Conservation (phyloP, 2,888 invertebrate genomes). For the Bugulina stolonifera region DNA sequence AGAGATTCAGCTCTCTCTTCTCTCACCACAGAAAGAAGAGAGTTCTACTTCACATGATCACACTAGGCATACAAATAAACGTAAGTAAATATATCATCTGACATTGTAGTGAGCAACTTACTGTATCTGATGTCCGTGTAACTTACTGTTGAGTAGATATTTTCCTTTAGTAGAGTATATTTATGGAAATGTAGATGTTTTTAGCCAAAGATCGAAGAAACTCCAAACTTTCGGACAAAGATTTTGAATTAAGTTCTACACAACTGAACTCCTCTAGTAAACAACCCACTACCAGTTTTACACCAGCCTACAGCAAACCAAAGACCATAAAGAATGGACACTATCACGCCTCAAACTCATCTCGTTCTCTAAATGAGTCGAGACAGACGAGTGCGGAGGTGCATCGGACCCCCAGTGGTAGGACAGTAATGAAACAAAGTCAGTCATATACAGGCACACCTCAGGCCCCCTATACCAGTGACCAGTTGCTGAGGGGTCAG, state of each 20-base stretch:
- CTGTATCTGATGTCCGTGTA: too few relatives aligned
- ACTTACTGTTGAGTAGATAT: too few relatives aligned
- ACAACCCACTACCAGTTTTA: background rate
- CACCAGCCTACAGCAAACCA: background rate
- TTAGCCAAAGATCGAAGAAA: background rate
- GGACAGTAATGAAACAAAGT: background rate
- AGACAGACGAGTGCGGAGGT: background rate
- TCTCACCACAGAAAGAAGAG: background rate
- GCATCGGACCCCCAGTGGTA: background rate
- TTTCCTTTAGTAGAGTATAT: too few relatives aligned
- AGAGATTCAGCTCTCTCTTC: background rate
- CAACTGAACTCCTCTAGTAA: background rate
- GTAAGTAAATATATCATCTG: too few relatives aligned
- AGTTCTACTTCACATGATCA: background rate
- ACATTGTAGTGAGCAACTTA: too few relatives aligned
- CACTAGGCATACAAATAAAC: background rate
- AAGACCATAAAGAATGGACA: slow-evolving; percentile 23
- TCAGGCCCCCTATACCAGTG: background rate
- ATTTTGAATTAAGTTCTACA: background rate
- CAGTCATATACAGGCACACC: background rate
- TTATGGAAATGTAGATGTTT: too few relatives aligned
- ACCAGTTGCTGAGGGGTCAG: slow-evolving; percentile 14
- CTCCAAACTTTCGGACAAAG: background rate
- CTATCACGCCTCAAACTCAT: slow-evolving; percentile 5
- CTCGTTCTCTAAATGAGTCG: background rate